Conservation (phyloP, 2,888 invertebrate genomes). For the Eristalis tenax region DNA sequence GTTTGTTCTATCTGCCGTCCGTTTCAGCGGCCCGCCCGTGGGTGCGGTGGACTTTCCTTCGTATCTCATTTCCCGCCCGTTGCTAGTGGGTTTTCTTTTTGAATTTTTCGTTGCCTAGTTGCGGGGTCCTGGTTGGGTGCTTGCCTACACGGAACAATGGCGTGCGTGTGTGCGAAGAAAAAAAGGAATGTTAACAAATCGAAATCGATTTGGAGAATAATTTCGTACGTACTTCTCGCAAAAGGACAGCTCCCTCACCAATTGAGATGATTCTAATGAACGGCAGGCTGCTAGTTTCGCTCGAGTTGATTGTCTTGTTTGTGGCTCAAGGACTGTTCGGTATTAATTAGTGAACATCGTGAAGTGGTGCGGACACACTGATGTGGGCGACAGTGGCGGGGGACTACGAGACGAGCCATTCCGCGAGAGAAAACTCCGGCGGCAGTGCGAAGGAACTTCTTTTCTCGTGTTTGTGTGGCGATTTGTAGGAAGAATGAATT, state of each 20-base stretch:
- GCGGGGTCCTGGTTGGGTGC: background rate
- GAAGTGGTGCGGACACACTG: background rate
- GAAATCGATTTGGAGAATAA: slow-evolving; percentile 42
- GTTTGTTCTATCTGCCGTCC: slow-evolving; percentile 26
- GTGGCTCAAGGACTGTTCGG: background rate
- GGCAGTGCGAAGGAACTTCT: background rate
- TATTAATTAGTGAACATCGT: slow-evolving; percentile 15
- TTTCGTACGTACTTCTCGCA: background rate
- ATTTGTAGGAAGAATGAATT: background rate
- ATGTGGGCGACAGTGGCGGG: background rate
- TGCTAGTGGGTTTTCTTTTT: background rate
- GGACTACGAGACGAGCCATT: no score
- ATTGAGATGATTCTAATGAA: slow-evolving; percentile 23
- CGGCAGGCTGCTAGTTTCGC: slow-evolving; percentile 4
- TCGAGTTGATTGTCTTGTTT: slow-evolving; percentile 1
- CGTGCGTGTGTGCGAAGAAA: background rate
- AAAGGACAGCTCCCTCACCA: slow-evolving; percentile 1
- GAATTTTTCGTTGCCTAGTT: background rate
- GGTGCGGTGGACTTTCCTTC: background rate
- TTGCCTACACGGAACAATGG: background rate
- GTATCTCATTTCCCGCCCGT: no score
- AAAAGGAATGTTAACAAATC: slow-evolving; percentile 29
- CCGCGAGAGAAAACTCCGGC: no score
- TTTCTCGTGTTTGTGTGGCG: background rate
- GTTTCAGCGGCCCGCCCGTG: background rate